Evolutionary conservation across 2,113 vertebrate species (phyloP).

Genomic region (Athene cunicularia): DNA sequence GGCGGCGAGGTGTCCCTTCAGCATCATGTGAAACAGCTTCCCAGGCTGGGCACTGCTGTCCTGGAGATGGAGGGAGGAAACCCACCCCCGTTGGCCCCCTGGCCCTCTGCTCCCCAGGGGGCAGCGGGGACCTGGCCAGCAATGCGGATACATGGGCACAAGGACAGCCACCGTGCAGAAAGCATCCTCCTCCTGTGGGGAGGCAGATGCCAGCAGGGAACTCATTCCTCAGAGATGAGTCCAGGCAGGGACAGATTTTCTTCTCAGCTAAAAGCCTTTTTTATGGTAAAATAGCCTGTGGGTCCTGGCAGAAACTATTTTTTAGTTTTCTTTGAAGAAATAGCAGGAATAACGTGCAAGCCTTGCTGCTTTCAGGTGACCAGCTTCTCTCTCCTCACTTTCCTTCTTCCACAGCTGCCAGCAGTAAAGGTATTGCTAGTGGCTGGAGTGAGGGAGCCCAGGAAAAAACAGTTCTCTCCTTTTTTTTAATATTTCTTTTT

Average conservation of each 20-base stretch:
- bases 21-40: background rate
- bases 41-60: background rate
- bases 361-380: background rate
- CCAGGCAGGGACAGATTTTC: background rate
- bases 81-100: background rate
- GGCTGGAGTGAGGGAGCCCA: background rate
- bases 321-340: background rate
- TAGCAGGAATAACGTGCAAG: background rate
- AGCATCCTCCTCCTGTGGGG: background rate
- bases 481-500: background rate
- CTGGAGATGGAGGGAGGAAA: background rate
- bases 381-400: background rate
- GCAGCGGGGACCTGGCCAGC: background rate
- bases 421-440: background rate
- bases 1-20: background rate
- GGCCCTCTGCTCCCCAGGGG: background rate
- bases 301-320: background rate
- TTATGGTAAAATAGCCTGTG: background rate
- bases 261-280: background rate
- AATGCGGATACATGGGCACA: rapidly evolving
- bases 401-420: background rate
- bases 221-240: background rate
- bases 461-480: background rate
- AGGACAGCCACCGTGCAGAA: background rate
- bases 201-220: background rate